These are phyloP conservation scores for Lithophane ornitopus DNA, from an alignment of 2,888 invertebrate genomes.

Conservation along the genomic window DNA sequence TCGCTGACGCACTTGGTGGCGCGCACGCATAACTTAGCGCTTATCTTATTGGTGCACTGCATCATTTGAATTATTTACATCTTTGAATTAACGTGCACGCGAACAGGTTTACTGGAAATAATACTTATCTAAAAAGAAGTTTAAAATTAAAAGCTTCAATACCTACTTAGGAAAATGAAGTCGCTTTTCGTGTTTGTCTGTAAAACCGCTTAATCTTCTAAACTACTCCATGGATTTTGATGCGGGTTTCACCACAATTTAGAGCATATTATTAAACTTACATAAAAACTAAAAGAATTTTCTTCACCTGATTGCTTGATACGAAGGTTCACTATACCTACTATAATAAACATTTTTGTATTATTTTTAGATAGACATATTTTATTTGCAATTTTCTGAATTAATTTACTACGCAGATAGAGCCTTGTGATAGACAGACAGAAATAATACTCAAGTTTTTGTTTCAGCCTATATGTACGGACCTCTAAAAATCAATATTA, in stretches of 20 bases:
- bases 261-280: not conserved
- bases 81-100: conserved; percentile 1
- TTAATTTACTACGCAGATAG: not conserved
- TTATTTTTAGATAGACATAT: not conserved
- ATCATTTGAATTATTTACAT: conserved; percentile 23
- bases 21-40: conserved; percentile 6
- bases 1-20: not conserved
- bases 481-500: not conserved
- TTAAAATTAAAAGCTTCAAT: not conserved
- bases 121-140: not conserved
- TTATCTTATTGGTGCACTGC: conserved; percentile 26
- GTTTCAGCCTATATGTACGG: not conserved
- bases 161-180: not conserved
- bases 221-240: not conserved
- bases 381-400: not conserved
- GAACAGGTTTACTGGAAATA: not conserved
- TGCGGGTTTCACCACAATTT: not conserved
- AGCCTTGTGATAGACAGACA: not conserved
- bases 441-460: no score
- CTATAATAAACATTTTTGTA: not conserved
- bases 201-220: not conserved
- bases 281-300: not conserved
- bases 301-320: not conserved
- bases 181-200: not conserved
- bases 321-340: no score